Conservation (phyloP, 2,797 vertebrate genomes). For the Gymnoscopelus microlampas region DNA sequence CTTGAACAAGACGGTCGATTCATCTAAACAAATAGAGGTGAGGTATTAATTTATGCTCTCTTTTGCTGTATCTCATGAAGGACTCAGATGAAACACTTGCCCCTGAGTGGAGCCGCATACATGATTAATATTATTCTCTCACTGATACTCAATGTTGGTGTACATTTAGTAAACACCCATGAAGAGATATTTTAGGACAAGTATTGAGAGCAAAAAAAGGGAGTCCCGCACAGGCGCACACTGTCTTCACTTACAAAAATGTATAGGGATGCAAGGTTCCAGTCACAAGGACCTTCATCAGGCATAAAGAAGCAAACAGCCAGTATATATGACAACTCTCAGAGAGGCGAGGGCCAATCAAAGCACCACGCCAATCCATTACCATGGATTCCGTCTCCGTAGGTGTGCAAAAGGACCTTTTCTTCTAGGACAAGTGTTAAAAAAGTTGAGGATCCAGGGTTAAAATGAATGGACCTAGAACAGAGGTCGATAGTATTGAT, state of each 20-base stretch:
- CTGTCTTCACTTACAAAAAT: too few species aligned
- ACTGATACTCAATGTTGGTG: neutral
- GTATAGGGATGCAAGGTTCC: too few species aligned
- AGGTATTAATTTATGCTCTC: constrained; percentile 7
- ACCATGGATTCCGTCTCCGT: too few species aligned
- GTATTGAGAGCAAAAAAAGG: too few species aligned
- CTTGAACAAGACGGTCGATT: constrained; percentile 14
- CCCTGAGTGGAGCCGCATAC: neutral
- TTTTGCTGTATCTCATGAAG: neutral
- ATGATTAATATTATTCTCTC: neutral
- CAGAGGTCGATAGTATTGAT: neutral
- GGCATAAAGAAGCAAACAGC: too few species aligned
- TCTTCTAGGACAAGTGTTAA: neutral
- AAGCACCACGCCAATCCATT: too few species aligned
- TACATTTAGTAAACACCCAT: constrained; percentile 24
- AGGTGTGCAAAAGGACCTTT: too few species aligned
- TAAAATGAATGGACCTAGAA: neutral
- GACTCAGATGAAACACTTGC: neutral
- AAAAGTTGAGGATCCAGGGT: neutral
- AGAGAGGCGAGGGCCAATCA: too few species aligned
- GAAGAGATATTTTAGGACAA: too few species aligned
- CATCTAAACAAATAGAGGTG: neutral
- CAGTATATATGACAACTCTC: too few species aligned
- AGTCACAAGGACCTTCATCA: too few species aligned
- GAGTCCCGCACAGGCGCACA: too few species aligned